Evolutionary conservation across 2,888 invertebrate species (phyloP).

Genomic region (Eupithecia centaureata): DNA sequence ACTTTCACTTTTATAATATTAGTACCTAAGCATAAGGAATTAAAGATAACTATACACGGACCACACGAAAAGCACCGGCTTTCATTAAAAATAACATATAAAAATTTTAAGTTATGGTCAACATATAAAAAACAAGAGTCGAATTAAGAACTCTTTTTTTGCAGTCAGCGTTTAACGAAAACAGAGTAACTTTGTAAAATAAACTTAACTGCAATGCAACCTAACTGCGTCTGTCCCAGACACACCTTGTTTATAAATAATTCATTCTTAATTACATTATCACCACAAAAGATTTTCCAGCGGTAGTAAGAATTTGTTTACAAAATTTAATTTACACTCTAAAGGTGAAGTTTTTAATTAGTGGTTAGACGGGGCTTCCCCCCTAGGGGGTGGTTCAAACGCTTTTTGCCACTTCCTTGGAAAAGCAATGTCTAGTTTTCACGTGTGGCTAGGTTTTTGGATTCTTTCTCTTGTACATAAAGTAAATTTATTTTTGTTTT

Average conservation of each 20-base stretch:
- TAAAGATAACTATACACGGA: too few species aligned
- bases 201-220: conserved; percentile 3
- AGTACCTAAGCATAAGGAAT: too few species aligned
- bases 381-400: conserved; percentile 37
- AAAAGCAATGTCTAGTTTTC: conserved; percentile 32
- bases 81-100: too few species aligned
- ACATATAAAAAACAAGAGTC: too few species aligned
- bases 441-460: conserved; percentile 23
- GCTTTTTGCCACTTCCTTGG: conserved; percentile 55
- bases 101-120: too few species aligned
- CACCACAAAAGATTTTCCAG: conserved; percentile 33
- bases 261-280: conserved; percentile 32
- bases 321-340: conserved; percentile 42
- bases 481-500: conserved; percentile 5
- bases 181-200: neutral
- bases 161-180: too few species aligned
- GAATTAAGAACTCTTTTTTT: too few species aligned
- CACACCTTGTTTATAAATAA: conserved; percentile 17
- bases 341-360: conserved; percentile 73
- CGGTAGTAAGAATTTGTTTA: conserved; percentile 36
- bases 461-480: conserved; percentile 19
- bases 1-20: too few species aligned
- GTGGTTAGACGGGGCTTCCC: conserved; percentile 46
- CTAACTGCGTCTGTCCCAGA: conserved; percentile 3
- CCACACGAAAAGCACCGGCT: too few species aligned